Evolutionary conservation across 2,113 vertebrate species (phyloP).

Genomic region (Petroica traversi): DNA sequence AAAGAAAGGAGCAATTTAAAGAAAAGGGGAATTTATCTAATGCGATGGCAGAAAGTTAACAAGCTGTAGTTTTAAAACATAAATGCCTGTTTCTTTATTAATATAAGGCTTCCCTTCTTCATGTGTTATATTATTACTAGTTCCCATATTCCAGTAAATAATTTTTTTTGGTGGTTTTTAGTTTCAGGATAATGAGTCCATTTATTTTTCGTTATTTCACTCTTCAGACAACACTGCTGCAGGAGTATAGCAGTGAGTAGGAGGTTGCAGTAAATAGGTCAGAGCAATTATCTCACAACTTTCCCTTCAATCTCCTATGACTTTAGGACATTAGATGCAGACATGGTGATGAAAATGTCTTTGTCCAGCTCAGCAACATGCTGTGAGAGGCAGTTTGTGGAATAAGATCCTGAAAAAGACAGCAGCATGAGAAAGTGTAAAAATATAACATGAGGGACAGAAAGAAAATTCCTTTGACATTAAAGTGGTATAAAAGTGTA

Average conservation of each 20-base stretch:
- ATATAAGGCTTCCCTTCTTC: neutral
- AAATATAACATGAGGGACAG: neutral
- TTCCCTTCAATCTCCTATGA: neutral
- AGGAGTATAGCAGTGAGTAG: neutral
- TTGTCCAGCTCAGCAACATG: slow-evolving; percentile 34
- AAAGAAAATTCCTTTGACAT: slow-evolving; percentile 12
- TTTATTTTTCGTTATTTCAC: neutral
- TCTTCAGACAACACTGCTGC: neutral
- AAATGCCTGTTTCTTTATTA: neutral
- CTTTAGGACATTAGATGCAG: slow-evolving; percentile 7
- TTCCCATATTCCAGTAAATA: neutral
- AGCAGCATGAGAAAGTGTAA: slow-evolving; percentile 9
- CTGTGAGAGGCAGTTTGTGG: neutral
- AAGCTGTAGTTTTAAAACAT: neutral
- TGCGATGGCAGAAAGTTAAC: neutral
- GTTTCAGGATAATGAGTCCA: neutral
- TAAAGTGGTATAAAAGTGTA: neutral
- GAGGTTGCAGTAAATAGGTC: slow-evolving; percentile 17
- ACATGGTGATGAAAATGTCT: slow-evolving; percentile 23
- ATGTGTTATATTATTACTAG: neutral
- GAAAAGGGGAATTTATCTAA: neutral
- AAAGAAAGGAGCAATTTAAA: neutral
- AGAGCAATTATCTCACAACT: slow-evolving; percentile 40
- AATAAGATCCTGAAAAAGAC: neutral
- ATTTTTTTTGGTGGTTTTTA: neutral